A percentile compares a stretch with the other conserved stretches of the same genome.
Evolutionary conservation across 2,113 vertebrate genomes (phyloP).

Genomic region (Pandion haliaetus): DNA sequence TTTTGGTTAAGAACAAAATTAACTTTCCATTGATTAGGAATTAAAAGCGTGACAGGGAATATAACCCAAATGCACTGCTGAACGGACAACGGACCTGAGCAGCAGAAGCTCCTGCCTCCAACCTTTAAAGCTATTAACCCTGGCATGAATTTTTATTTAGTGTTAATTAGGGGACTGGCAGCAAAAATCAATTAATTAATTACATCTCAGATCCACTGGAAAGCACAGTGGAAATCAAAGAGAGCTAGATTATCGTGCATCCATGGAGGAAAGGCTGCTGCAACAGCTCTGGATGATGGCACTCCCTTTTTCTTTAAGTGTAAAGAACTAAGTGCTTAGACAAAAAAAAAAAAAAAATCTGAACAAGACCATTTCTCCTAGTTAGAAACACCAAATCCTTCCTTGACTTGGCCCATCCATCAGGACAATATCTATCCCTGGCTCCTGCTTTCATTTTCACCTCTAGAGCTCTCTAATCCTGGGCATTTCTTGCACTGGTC

Average conservation of each 20-base stretch:
- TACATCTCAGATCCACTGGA: slow-evolving; percentile 50
- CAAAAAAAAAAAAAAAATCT: neutral
- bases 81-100: neutral
- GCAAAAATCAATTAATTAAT: slow-evolving; percentile 67
- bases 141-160: slow-evolving; percentile 62
- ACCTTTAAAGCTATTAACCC: slow-evolving; percentile 62
- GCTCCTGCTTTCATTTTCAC: neutral
- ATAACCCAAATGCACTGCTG: neutral
- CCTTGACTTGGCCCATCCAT: neutral
- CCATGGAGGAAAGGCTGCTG: neutral
- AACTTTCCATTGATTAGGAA: slow-evolving; percentile 57
- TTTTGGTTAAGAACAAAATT: slow-evolving; percentile 40
- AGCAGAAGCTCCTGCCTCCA: slow-evolving; percentile 24
- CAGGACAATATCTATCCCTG: neutral
- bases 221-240: slow-evolving; percentile 53
- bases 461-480: neutral
- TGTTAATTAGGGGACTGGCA: slow-evolving; percentile 59
- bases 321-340: neutral
- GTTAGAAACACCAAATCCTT: neutral
- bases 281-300: neutral
- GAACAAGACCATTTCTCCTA: neutral
- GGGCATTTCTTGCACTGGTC: neutral
- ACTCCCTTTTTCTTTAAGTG: neutral
- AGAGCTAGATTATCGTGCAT: neutral
- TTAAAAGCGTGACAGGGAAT: slow-evolving; percentile 39